Evolutionary conservation across 2,113 vertebrate genomes (phyloP), one percentile per base, ranked within the genome.

Genomic region (Myiopsitta monachus): DNA sequence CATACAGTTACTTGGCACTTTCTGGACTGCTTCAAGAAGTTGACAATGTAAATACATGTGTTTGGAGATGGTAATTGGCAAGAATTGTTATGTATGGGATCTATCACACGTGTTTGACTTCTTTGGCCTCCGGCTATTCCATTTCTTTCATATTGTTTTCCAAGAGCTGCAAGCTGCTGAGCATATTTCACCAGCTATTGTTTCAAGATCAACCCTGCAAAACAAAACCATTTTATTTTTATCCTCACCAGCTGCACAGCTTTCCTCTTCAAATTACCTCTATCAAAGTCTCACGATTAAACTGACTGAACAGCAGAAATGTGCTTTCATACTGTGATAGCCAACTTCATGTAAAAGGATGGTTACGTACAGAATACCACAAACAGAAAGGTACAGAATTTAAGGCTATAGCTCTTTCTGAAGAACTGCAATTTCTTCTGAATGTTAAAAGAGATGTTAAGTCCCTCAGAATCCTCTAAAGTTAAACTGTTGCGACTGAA

Each of bases 211-310:
- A 84, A 44, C 66, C 33, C 52, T 76, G 24, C 66, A 84, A 94
- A 92, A 91, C 66, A 97, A 95, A 94, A 84, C 1, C 27, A 75
- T 67, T 86, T 92, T 90, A 94, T 93, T 96, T 96, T 95, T 95
- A 82, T 94, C 81, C 47, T 64, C 74, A 57, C 36, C 74, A 95
- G 87, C 81, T 92, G 87, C 80, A 82, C 33, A 91, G 68, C 54
- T 87, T 94, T 94, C 83, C 52, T 94, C 62, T 70, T 84, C 69
- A 79, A 95, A 95, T 95, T 95, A 83, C 89, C 81, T 84, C 77
- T 62, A 91, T 89, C 89, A 89, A 73, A 87, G 72, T 78, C 84
- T 76, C 78, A 79, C 43, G 43, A 95, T 84, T 43, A 33, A 79
- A 81, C 79, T 83, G 69, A 89, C 39, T 89, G 77, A 78, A 44